Conservation (phyloP, 2,113 vertebrate genomes). For the Athene cunicularia region DNA sequence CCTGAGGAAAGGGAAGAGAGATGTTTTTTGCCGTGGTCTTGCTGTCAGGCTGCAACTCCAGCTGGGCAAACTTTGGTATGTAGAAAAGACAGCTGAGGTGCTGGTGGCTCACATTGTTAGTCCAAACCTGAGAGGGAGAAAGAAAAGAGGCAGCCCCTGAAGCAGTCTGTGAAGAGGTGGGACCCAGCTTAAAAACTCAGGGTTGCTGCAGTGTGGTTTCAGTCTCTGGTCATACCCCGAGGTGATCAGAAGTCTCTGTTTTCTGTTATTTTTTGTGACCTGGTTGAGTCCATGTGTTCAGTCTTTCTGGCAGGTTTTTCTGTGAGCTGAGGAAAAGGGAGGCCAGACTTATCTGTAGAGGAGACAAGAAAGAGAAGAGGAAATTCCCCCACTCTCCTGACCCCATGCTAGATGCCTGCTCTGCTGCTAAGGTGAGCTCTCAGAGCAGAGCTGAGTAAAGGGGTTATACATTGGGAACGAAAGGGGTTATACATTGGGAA, state of each 20-base stretch:
- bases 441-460: not conserved
- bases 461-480: not conserved
- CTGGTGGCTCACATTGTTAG: not conserved
- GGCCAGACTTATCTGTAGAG: not conserved
- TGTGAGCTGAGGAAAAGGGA: not conserved
- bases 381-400: not conserved
- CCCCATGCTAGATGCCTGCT: fast-evolving
- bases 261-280: not conserved
- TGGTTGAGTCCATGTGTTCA: not conserved
- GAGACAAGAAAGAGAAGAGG: not conserved
- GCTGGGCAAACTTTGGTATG: not conserved
- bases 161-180: not conserved
- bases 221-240: not conserved
- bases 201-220: not conserved
- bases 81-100: not conserved
- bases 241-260: not conserved
- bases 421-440: not conserved
- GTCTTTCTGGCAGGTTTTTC: not conserved
- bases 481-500: not conserved
- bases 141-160: not conserved
- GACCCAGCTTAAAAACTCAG: not conserved
- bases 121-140: not conserved
- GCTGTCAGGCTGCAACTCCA: not conserved
- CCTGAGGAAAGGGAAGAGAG: not conserved
- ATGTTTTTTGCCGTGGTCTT: not conserved